A percentile compares a stretch with the other conserved stretches of the same genome.
These are phyloP conservation scores for Falco naumanni DNA, from an alignment of 2,797 vertebrate species.

Conservation along the genomic window DNA sequence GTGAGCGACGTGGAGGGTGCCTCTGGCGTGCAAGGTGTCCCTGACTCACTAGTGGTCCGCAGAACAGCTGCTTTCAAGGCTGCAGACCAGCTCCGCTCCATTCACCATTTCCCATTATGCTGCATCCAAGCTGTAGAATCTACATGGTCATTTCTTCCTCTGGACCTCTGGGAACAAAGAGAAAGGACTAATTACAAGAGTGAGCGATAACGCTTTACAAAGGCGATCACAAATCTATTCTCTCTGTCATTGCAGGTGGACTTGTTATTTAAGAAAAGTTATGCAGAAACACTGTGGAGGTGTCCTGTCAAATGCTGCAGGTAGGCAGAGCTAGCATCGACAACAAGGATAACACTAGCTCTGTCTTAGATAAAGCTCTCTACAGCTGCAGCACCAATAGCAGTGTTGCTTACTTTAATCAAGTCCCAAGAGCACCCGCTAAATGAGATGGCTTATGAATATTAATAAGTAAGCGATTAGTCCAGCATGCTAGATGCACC, in stretches of 20 bases:
- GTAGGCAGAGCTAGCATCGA: neutral
- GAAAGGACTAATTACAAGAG: conserved; percentile 16
- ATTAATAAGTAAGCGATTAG: conserved; percentile 70
- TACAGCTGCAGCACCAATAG: conserved; percentile 36
- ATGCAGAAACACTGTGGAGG: neutral
- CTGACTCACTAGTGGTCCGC: conserved; percentile 75
- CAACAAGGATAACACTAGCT: neutral
- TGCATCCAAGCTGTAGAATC: conserved; percentile 79
- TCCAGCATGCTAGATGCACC: conserved; percentile 41
- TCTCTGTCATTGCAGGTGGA: neutral
- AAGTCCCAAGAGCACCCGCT: conserved; percentile 50
- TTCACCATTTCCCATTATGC: conserved; percentile 91
- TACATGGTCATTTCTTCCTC: conserved; percentile 94
- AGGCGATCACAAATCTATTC: neutral
- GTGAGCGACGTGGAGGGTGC: conserved; percentile 24
- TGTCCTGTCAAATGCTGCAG: neutral
- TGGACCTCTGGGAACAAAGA: conserved; percentile 83
- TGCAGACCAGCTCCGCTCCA: conserved; percentile 92
- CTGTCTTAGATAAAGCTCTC: conserved; percentile 31
- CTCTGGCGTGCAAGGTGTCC: conserved; percentile 37
- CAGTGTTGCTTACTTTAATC: conserved; percentile 55
- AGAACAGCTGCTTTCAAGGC: conserved; percentile 85
- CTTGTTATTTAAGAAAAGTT: neutral
- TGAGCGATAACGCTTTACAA: neutral
- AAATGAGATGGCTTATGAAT: conserved; percentile 77